Evolutionary conservation across 2,888 invertebrate genomes (phyloP).

Genomic region (Tetrapedia diversipes): DNA sequence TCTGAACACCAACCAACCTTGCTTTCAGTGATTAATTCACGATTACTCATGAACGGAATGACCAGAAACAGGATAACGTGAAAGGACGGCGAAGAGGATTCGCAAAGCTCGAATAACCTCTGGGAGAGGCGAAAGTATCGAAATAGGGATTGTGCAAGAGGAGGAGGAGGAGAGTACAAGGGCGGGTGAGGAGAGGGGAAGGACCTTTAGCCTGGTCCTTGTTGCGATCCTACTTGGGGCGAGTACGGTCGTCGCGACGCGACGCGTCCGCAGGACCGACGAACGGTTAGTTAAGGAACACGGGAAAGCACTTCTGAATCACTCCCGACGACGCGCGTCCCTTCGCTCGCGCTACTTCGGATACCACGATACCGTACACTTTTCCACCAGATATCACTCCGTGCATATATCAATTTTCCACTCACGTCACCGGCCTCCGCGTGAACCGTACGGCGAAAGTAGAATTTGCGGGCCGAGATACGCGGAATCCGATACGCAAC

Average conservation of each 20-base stretch:
- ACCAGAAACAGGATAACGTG: background rate
- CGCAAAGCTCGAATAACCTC: conserved; percentile 20
- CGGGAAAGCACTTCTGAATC: conserved; percentile 82
- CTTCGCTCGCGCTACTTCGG: conserved; percentile 63
- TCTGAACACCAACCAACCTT: no score
- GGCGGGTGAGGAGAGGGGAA: conserved; percentile 8
- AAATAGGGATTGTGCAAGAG: conserved; percentile 12
- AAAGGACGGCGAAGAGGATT: conserved; percentile 6
- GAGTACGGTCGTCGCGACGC: conserved; percentile 65
- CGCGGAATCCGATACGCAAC: conserved; percentile 35
- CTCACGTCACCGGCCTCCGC: conserved; percentile 72
- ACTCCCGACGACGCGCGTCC: conserved; percentile 76
- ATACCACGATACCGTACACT: conserved; percentile 68
- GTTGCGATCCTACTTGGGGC: conserved; percentile 52
- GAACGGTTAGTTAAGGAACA: conserved; percentile 81
- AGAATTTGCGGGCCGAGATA: conserved; percentile 48
- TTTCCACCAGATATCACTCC: conserved; percentile 71
- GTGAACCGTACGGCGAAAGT: conserved; percentile 48
- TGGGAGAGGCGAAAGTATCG: conserved; percentile 35
- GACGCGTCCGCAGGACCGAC: conserved; percentile 67
- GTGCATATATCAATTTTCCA: conserved; percentile 80
- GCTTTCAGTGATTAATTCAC: conserved; percentile 17
- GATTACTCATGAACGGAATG: conserved; percentile 51
- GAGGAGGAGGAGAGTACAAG: background rate
- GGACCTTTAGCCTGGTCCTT: conserved; percentile 61